phyloP scores from a whole-genome alignment of 1,140 invertebrate species.

The Hycleus phaleratus region DNA sequence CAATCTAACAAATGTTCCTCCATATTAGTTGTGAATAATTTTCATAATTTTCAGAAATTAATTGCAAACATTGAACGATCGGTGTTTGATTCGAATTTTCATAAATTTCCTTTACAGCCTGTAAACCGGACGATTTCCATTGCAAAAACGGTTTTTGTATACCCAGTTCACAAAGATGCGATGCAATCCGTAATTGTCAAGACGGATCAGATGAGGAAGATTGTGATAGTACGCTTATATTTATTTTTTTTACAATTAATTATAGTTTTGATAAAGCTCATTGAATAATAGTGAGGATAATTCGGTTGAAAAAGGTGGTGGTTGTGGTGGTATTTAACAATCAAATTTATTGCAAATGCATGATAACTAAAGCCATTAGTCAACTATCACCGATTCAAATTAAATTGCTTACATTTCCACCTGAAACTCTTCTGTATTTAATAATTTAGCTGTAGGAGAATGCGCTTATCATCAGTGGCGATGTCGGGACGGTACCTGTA shows the following conservation, averaged over 20 bases:
- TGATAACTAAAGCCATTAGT: too few species aligned
- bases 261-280: constrained; percentile 13
- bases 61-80: too few species aligned
- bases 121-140: constrained; percentile 51
- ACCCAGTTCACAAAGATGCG: constrained; percentile 57
- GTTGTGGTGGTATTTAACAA: background rate
- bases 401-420: background rate
- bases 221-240: constrained; percentile 17
- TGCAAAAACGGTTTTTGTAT: constrained; percentile 59
- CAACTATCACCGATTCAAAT: background rate
- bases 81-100: background rate
- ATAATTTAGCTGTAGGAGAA: background rate
- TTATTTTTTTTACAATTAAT: constrained; percentile 11
- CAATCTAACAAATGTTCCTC: too few species aligned
- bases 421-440: background rate
- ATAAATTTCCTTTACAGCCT: constrained; percentile 45
- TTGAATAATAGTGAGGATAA: background rate
- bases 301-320: constrained; percentile 8
- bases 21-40: too few species aligned
- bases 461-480: constrained; percentile 42
- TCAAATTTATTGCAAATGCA: background rate
- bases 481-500: constrained; percentile 54
- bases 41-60: too few species aligned
- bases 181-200: constrained; percentile 64
- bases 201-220: constrained; percentile 63